phyloP scores from a whole-genome alignment of 2,888 invertebrate genomes.

The Stramonita haemastoma region DNA sequence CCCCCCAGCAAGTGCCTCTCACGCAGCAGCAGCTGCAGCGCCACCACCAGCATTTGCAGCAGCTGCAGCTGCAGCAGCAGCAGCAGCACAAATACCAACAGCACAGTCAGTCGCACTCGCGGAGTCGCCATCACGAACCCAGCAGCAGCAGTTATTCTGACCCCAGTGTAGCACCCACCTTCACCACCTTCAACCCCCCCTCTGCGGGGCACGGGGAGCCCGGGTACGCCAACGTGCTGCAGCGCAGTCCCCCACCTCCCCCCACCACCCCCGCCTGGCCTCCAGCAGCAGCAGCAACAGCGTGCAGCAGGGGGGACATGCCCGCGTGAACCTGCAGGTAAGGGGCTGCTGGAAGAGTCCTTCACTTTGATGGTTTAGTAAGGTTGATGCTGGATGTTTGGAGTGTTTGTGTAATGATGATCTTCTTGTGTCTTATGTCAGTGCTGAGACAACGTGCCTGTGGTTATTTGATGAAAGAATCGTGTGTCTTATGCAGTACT shows the following conservation, averaged over 20 bases:
- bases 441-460: no score
- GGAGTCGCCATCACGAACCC: slow-evolving; percentile 39
- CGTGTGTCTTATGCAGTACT: no score
- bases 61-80: slow-evolving; percentile 46
- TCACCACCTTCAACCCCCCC: slow-evolving; percentile 42
- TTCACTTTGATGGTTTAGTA: no score
- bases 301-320: slow-evolving; percentile 49
- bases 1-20: slow-evolving; percentile 42
- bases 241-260: slow-evolving; percentile 43
- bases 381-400: no score
- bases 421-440: no score
- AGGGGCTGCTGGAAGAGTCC: no score
- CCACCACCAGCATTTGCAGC: slow-evolving; percentile 44
- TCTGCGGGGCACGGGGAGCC: slow-evolving; percentile 46
- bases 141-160: slow-evolving; percentile 38
- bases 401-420: no score
- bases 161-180: slow-evolving; percentile 29
- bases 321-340: slow-evolving; percentile 49
- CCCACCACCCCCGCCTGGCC: slow-evolving; percentile 16
- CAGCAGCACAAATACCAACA: slow-evolving; percentile 48
- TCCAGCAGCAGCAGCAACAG: slow-evolving; percentile 43
- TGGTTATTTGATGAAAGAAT: no score
- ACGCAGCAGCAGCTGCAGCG: slow-evolving; percentile 44
- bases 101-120: slow-evolving; percentile 49
- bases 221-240: slow-evolving; percentile 48